Conservation (phyloP, 1,140 invertebrate genomes). For the Cyclina sinensis region DNA sequence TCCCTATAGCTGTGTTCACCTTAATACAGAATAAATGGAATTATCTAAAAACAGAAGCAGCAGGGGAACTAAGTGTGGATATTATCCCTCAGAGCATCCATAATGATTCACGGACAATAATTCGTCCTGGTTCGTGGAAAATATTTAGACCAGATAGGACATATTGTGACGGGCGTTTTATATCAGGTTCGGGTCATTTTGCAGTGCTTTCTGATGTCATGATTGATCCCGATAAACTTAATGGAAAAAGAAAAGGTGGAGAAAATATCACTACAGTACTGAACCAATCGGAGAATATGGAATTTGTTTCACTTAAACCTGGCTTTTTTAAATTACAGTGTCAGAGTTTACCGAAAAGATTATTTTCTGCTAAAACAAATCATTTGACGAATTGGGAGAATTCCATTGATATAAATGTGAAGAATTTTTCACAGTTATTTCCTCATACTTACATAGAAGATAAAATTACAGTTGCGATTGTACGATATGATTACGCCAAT, state of each 20-base stretch:
- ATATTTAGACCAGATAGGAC: background rate
- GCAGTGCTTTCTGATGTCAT: conserved; percentile 66
- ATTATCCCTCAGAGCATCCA: no score
- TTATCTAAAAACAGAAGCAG: no score
- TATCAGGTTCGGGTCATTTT: conserved; percentile 64
- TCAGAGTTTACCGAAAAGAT: background rate
- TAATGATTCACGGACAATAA: no score
- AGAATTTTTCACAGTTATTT: background rate
- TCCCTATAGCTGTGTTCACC: no score
- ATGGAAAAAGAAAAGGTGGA: conserved; percentile 72
- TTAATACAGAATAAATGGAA: no score
- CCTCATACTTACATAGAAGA: background rate
- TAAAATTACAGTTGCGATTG: background rate
- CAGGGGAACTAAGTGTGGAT: no score
- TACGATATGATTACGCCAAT: conserved; percentile 7
- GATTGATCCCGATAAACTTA: conserved; percentile 55
- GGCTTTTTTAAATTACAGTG: conserved; percentile 1
- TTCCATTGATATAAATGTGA: background rate
- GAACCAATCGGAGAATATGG: background rate
- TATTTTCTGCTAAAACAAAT: background rate
- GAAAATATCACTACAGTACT: conserved; percentile 63
- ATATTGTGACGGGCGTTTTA: conserved; percentile 52
- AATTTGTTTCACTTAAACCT: background rate
- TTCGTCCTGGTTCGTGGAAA: no score
- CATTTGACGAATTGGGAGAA: background rate